Percentiles rank a stretch among this genome's conserved stretches.
Evolutionary conservation across 2,888 invertebrate genomes (phyloP).

Genomic region (Blomia tropicalis): DNA sequence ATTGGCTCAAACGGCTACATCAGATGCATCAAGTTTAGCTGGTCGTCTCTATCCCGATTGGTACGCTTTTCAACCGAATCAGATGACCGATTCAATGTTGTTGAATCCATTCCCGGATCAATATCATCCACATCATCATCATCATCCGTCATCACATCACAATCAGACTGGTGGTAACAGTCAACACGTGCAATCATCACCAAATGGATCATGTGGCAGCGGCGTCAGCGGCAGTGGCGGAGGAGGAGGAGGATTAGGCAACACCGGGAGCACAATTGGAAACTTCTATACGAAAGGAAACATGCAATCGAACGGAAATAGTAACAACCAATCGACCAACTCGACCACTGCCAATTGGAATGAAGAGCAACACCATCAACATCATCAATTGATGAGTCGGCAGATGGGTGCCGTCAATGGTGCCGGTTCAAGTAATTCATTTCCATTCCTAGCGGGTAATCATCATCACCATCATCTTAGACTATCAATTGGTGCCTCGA

Average conservation of each 20-base stretch:
- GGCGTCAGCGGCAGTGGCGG: no score
- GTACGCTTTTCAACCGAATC: not conserved
- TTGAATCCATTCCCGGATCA: constrained; percentile 1
- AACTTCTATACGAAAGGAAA: not conserved
- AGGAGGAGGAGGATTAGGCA: no score
- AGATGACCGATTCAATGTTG: not conserved
- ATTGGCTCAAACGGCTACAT: constrained; percentile 16
- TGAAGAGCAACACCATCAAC: not conserved
- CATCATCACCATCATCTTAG: no score
- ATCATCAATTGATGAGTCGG: not conserved
- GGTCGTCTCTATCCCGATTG: not conserved
- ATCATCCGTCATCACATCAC: not conserved
- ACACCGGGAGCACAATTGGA: not conserved
- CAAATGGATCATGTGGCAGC: not conserved
- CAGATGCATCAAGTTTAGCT: not conserved
- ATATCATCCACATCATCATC: constrained; percentile 8
- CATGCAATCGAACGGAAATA: not conserved
- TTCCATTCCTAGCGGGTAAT: no score
- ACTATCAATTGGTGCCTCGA: no score
- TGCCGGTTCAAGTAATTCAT: no score
- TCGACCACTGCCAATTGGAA: constrained; percentile 6
- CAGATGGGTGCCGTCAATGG: no score
- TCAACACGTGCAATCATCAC: constrained; percentile 10
- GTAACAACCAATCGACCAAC: no score
- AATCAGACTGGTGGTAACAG: not conserved